These are phyloP conservation scores for Anagyrus pseudococci DNA, from an alignment of 2,888 invertebrate species.

Conservation along the genomic window DNA sequence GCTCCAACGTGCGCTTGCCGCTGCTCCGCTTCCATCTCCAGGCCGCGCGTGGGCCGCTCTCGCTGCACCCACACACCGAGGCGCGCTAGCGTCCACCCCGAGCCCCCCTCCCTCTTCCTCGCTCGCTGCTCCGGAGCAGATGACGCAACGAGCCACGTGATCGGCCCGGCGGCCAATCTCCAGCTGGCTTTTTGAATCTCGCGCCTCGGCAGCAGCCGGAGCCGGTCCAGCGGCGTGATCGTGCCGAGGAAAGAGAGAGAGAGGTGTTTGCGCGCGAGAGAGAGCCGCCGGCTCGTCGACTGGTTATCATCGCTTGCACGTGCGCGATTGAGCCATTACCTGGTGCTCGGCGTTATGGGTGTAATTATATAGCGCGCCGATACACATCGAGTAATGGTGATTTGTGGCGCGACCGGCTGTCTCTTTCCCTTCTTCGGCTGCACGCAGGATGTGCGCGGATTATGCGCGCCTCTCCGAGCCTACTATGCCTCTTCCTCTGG, in stretches of 20 bases:
- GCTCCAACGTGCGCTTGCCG: constrained; percentile 11
- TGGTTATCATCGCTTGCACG: constrained; percentile 59
- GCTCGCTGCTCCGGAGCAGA: constrained; percentile 45
- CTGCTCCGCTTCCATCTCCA: constrained; percentile 23
- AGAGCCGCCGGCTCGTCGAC: constrained; percentile 32
- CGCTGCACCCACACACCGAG: too few relatives aligned
- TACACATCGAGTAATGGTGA: constrained; percentile 63
- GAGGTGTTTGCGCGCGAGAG: not conserved
- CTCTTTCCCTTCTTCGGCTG: constrained; percentile 19
- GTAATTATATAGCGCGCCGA: constrained; percentile 61
- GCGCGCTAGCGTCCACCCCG: constrained; percentile 16
- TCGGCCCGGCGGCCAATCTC: constrained; percentile 40
- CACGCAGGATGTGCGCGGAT: not conserved
- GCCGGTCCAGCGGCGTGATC: not conserved
- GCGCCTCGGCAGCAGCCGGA: constrained; percentile 42
- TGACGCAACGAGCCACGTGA: constrained; percentile 50
- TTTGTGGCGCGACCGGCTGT: constrained; percentile 51
- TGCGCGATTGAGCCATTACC: constrained; percentile 62
- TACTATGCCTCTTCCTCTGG: too few relatives aligned
- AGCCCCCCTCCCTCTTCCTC: constrained; percentile 15
- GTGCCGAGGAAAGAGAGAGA: constrained; percentile 3
- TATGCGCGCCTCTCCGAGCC: not conserved
- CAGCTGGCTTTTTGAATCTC: constrained; percentile 47
- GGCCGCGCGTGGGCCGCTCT: not conserved
- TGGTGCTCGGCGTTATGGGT: constrained; percentile 59